phyloP scores from a whole-genome alignment of 2,797 vertebrate species.

The Alexandromys oeconomus region DNA sequence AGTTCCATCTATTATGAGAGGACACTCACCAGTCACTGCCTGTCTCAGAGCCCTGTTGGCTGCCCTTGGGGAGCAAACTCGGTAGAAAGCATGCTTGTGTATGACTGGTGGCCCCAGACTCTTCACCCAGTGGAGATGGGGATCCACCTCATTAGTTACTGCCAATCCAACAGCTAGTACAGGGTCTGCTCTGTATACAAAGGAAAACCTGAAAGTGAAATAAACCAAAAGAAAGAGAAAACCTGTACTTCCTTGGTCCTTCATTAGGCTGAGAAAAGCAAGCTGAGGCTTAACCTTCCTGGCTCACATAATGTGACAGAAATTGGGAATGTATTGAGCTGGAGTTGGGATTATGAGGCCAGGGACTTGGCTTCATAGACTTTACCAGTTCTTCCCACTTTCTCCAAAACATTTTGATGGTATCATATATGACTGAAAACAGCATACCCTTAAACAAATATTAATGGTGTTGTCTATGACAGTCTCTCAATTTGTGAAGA shows the following conservation, averaged over 20 bases:
- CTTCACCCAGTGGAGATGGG: neutral
- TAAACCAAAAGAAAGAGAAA: neutral
- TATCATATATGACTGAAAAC: neutral
- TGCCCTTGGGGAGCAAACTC: neutral
- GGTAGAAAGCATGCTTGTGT: neutral
- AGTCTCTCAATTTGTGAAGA: constrained; percentile 8
- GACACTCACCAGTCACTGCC: neutral
- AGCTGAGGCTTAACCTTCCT: neutral
- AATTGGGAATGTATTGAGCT: neutral
- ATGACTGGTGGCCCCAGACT: neutral
- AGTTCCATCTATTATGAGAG: neutral
- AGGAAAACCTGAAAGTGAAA: neutral
- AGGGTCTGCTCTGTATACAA: neutral
- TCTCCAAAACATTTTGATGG: neutral
- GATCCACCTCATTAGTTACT: neutral
- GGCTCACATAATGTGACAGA: neutral
- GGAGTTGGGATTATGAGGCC: neutral
- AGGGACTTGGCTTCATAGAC: neutral
- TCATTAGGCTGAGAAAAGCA: neutral
- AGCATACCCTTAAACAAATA: neutral
- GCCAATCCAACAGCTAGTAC: neutral
- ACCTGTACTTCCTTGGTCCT: neutral
- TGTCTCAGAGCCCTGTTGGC: neutral
- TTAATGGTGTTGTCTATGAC: neutral
- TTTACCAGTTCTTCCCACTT: neutral